Evolutionary conservation across 2,888 invertebrate species (phyloP).

Genomic region (Harpalus rubripes): DNA sequence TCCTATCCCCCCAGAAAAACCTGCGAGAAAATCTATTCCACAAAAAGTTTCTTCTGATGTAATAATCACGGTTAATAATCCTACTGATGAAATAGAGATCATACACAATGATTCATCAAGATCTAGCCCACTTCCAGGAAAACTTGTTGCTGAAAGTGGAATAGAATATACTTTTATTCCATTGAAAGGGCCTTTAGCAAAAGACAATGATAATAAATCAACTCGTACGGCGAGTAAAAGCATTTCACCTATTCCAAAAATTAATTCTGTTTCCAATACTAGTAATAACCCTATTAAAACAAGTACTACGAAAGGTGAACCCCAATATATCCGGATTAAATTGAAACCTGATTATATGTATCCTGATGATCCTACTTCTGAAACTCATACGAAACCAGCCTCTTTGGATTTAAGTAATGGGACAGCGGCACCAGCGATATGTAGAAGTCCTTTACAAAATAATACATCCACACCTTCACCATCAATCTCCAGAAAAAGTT

Average conservation of each 20-base stretch:
- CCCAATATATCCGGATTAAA: conserved; percentile 83
- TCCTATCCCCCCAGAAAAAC: conserved; percentile 64
- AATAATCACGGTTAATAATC: conserved; percentile 75
- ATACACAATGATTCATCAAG: conserved; percentile 33
- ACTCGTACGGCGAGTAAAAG: conserved; percentile 39
- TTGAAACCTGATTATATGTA: conserved; percentile 88
- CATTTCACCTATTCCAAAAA: conserved; percentile 17
- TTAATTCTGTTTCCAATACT: conserved; percentile 20
- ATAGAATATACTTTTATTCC: conserved; percentile 78
- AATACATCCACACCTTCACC: conserved; percentile 82
- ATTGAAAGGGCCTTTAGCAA: conserved; percentile 76
- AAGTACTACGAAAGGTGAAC: conserved; percentile 70
- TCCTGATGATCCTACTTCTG: conserved; percentile 78
- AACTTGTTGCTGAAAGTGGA: conserved; percentile 75
- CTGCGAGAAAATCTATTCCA: conserved; percentile 65
- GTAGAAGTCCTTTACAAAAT: conserved; percentile 48
- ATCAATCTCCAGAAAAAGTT: conserved; percentile 87
- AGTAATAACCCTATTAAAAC: conserved; percentile 69
- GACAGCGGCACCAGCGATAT: conserved; percentile 34
- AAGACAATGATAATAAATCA: conserved; percentile 67
- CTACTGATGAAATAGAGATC: conserved; percentile 66
- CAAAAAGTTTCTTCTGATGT: conserved; percentile 72
- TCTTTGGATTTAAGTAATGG: conserved; percentile 79
- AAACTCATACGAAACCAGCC: conserved; percentile 79
- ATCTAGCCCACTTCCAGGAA: conserved; percentile 66